Evolutionary conservation across 2,888 invertebrate genomes (phyloP), one percentile per base, ranked within the genome.

Genomic region (Trichacis sp.): DNA sequence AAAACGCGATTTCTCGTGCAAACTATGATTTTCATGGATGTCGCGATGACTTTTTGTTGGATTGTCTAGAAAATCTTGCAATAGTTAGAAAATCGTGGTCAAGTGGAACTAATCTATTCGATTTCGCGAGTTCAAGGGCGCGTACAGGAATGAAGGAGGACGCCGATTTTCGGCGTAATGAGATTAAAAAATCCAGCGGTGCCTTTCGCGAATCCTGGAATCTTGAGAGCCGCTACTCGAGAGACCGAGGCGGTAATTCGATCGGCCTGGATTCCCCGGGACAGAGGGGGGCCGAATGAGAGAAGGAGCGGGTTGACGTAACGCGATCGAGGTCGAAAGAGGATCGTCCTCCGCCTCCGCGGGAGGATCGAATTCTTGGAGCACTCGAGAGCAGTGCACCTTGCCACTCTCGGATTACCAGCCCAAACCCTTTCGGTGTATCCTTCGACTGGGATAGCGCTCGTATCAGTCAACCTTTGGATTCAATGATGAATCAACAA

Each of bases 401-500:
- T 68, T 67, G 64, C 59, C 61, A 68, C 64, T 69, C 72, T 74
- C 73, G 68, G 68, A 72, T 75, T 75, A 75, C 73, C 72, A 71
- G 70, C 72, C 64, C 55, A 49, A 59, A 61, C 63, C 61, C 65
- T 68, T 71, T 63, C 63, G 60, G 63, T 58, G 59, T 67, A 67
- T 62, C 62, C 62, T 46, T 58, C 63, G 56, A 67, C 59, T 67
- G 63, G 63, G 63, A 67, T 67, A 67, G 67, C 63, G 56, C 59
- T 67, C 55, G 66, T 51, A 14, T 66, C 63, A 50, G 42, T 40
- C 67, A 56, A 50, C 42, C 53, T n/a, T n/a, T 19, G 52, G 54
- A 56, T 63, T 62, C 62, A 55, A 67, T 67, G 58, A 62, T 62
- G 62, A 66, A 62, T 66, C 61, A 66, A 58, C 61, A 61, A 49